Evolutionary conservation across 64 coral and sea anemone genomes (phyloP).

Genomic region (Pocillopora verrucosa): DNA sequence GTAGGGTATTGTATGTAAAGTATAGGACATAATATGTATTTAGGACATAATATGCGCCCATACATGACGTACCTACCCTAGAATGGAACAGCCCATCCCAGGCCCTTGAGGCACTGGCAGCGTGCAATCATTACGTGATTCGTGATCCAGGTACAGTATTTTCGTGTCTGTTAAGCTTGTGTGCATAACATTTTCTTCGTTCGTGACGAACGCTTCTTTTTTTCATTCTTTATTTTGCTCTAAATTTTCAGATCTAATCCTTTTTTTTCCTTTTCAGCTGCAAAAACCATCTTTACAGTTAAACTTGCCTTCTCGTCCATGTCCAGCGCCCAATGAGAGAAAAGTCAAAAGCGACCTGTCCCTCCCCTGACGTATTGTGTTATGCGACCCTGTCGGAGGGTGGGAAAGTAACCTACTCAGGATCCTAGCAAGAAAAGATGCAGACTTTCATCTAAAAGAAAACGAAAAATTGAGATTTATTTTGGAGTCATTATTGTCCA

Average conservation of each 20-base stretch:
- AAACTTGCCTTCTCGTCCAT: slow-evolving; percentile 97
- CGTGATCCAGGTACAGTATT: slow-evolving; percentile 66
- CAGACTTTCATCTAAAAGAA: too few relatives aligned
- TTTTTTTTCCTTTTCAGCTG: slow-evolving; percentile 57
- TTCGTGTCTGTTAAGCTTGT: not conserved
- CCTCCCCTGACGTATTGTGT: not conserved
- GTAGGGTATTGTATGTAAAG: too few relatives aligned
- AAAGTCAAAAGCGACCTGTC: too few relatives aligned
- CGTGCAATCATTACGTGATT: slow-evolving; percentile 88
- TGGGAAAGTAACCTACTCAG: not conserved
- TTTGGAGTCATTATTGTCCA: too few relatives aligned
- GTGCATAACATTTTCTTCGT: too few relatives aligned
- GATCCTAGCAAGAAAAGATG: not conserved
- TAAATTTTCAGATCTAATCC: not conserved
- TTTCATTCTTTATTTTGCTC: too few relatives aligned
- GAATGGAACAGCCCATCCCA: slow-evolving; percentile 60
- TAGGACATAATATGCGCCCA: too few relatives aligned
- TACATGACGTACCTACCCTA: too few relatives aligned
- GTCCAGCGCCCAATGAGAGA: slow-evolving; percentile 46
- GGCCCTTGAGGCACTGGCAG: slow-evolving; percentile 63
- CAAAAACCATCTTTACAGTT: slow-evolving; percentile 92
- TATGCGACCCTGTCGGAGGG: not conserved
- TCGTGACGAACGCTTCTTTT: too few relatives aligned
- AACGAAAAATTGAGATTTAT: too few relatives aligned
- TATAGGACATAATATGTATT: too few relatives aligned